Evolutionary conservation across 2,888 invertebrate species (phyloP).

Genomic region (Caenorhabditis sp.): DNA sequence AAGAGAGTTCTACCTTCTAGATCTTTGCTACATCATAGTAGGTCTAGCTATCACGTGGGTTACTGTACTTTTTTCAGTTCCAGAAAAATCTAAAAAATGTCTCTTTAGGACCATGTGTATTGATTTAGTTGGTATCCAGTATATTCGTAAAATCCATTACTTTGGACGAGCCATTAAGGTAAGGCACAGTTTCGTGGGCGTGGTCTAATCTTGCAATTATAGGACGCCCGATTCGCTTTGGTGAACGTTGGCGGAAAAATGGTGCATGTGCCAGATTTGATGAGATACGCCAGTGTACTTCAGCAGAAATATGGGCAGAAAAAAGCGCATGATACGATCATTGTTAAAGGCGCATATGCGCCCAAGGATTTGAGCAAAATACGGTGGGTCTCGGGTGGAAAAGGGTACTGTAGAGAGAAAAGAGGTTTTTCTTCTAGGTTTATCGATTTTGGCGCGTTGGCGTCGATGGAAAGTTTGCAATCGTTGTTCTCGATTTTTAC

Average conservation of each 20-base stretch:
- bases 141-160: slow-evolving; percentile 71
- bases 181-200: neutral
- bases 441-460: slow-evolving; percentile 58
- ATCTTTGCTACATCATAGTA: slow-evolving; percentile 70
- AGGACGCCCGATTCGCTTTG: slow-evolving; percentile 70
- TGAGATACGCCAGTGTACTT: slow-evolving; percentile 68
- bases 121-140: slow-evolving; percentile 71
- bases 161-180: slow-evolving; percentile 70
- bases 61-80: neutral
- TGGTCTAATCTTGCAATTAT: slow-evolving; percentile 6
- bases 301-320: slow-evolving; percentile 67
- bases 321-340: slow-evolving; percentile 45
- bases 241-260: slow-evolving; percentile 71
- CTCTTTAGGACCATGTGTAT: slow-evolving; percentile 70
- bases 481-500: slow-evolving; percentile 60
- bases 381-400: slow-evolving; percentile 33
- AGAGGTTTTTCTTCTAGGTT: slow-evolving; percentile 30
- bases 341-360: slow-evolving; percentile 61
- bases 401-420: neutral
- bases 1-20: slow-evolving; percentile 67
- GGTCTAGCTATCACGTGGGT: slow-evolving; percentile 69
- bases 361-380: slow-evolving; percentile 63
- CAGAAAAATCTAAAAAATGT: neutral
- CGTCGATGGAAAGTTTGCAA: slow-evolving; percentile 63
- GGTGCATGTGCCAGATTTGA: slow-evolving; percentile 71